A percentile compares a stretch with the other conserved stretches of the same genome.
Conservation (phyloP, 2,888 invertebrate species). For the Cotesia congregata region DNA sequence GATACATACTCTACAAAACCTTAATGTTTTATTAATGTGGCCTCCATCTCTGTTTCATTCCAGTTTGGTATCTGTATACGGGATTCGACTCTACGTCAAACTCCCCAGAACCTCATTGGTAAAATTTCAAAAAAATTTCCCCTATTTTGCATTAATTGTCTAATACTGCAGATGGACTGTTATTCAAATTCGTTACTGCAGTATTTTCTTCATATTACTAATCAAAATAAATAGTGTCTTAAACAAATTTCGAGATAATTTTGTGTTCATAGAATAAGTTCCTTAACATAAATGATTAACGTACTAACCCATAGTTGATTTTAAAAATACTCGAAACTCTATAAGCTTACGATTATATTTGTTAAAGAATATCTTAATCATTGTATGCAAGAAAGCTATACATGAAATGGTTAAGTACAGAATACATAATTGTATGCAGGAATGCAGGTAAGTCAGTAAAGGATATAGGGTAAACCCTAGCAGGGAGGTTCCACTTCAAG, state of each 20-base stretch:
- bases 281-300: neutral
- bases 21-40: conserved; percentile 71
- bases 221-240: no score
- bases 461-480: conserved; percentile 58
- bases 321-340: no score
- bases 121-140: neutral
- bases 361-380: neutral
- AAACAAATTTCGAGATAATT: neutral
- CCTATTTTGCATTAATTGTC: neutral
- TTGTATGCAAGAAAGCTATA: neutral
- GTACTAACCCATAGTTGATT: neutral
- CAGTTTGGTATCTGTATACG: conserved; percentile 21
- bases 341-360: neutral
- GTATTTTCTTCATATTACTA: no score
- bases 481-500: conserved; percentile 60
- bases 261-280: neutral
- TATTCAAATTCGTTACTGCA: neutral
- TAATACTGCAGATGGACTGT: neutral
- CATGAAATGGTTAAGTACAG: neutral
- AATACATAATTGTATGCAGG: conserved; percentile 67
- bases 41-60: conserved; percentile 53
- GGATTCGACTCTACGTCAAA: conserved; percentile 15
- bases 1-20: conserved; percentile 70
- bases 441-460: conserved; percentile 63
- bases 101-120: conserved; percentile 17